Base-by-base conservation (phyloP, 1,140 invertebrate species). In the Epicauta chinensis region DNA sequence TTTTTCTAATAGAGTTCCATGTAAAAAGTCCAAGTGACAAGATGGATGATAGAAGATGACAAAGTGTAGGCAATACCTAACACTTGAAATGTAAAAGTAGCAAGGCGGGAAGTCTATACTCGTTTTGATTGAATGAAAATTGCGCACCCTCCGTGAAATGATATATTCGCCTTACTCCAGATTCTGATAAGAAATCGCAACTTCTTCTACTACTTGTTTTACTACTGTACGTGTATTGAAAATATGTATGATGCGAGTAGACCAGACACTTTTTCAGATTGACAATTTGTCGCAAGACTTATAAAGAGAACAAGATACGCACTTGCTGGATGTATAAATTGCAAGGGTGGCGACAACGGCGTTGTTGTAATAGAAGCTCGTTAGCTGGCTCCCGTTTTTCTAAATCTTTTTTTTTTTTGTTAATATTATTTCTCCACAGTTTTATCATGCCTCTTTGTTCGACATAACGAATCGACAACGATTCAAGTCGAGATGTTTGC, bases 51-150 rank as follows among this genome's bases (percentile, higher is more conserved):
- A 39, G 40, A 23, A 46, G 30, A 58, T 58, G 59, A 60, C 59
- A 58, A 56, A 58, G 51, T 37, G 34, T 31, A 37, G 49, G 49
- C 48, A 45, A 51, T 43, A 15, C 49, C 45, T 36, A 17, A 52
- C 32, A 34, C 10, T 40, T 39, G 48, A 36, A 48, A 23, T 3
- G 4, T 23, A 7, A 3, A 3, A 23, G 46, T 42, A 49, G 44
- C 55, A 50, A 55, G 55, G 51, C 58, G 51, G 34, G 39, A 60
- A 54, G 55, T 37, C 51, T 48, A 16, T n/a, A 36, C 44, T 46
- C 50, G 48, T 48, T 61, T 59, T 55, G 58, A 63, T 60, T 54
- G 59, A 63, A 60, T 59, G 59, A 63, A 59, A 61, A 61, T 59
- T 61, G 59, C 51, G 59, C 61, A 60, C 51, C 52, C 52, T 53